These are phyloP conservation scores for Dryoscopus gambensis DNA, from an alignment of 2,113 vertebrate genomes.

Conservation along the genomic window DNA sequence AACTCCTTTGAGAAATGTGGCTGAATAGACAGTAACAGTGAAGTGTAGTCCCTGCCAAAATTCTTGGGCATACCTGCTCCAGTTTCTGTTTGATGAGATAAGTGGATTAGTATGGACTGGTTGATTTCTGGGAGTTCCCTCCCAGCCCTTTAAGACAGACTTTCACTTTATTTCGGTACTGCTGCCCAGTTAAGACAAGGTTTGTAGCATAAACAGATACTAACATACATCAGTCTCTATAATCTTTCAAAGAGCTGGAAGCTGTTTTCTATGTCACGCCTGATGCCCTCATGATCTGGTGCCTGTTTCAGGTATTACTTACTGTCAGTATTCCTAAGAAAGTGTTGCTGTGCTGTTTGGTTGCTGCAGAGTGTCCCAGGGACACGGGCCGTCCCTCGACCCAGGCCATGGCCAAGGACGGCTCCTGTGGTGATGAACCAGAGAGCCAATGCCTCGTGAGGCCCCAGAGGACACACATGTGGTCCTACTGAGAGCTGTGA, in stretches of 20 bases:
- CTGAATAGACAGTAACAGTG: neutral
- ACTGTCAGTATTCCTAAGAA: neutral
- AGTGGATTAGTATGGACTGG: neutral
- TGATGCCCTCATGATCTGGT: neutral
- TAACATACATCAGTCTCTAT: neutral
- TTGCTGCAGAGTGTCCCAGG: neutral
- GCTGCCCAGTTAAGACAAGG: neutral
- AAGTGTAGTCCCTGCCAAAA: neutral
- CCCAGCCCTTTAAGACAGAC: neutral
- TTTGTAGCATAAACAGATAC: neutral
- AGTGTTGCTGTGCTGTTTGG: neutral
- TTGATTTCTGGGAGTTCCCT: neutral
- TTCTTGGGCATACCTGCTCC: neutral
- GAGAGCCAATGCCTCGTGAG: neutral
- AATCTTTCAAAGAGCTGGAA: neutral
- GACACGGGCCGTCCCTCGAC: no score
- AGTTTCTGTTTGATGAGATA: neutral
- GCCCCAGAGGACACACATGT: accelerated
- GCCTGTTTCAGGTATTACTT: neutral
- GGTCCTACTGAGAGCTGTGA: neutral
- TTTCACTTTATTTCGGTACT: neutral
- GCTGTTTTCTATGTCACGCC: accelerated
- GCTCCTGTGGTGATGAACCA: neutral
- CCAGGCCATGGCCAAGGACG: accelerated
- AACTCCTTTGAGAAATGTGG: neutral